Evolutionary conservation across 1,140 invertebrate species (phyloP).

Genomic region (Heliconius hewitsoni): DNA sequence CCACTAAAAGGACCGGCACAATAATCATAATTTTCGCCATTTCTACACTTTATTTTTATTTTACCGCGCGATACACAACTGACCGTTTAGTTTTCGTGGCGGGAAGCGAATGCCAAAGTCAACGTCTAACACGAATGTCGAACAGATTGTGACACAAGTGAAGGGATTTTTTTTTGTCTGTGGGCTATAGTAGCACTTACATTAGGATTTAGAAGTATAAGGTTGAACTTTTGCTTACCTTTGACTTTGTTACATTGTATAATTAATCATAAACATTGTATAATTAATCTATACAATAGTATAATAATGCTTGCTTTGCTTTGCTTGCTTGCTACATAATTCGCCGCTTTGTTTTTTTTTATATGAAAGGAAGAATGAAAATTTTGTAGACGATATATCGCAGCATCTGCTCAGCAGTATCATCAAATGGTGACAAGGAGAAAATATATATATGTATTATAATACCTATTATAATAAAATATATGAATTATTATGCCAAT

Average conservation of each 20-base stretch:
- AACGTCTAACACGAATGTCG: neutral
- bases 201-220: neutral
- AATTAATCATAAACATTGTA: no score
- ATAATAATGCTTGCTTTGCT: no score
- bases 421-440: no score
- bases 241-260: neutral
- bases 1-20: slow-evolving; percentile 63
- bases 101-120: slow-evolving; percentile 41
- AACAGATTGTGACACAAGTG: slow-evolving; percentile 31
- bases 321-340: no score
- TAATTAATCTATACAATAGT: no score
- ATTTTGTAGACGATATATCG: no score
- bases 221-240: neutral
- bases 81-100: slow-evolving; percentile 38
- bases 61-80: slow-evolving; percentile 34
- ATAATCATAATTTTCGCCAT: slow-evolving; percentile 65
- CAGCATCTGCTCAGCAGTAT: no score
- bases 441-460: no score
- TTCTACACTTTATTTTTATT: slow-evolving; percentile 27
- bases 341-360: no score
- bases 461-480: no score
- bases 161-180: slow-evolving; percentile 37
- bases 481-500: no score
- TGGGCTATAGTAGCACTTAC: neutral
- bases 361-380: no score